Base-by-base conservation (phyloP, 23 tunicate species). In the Clavelina lepadiformis region DNA sequence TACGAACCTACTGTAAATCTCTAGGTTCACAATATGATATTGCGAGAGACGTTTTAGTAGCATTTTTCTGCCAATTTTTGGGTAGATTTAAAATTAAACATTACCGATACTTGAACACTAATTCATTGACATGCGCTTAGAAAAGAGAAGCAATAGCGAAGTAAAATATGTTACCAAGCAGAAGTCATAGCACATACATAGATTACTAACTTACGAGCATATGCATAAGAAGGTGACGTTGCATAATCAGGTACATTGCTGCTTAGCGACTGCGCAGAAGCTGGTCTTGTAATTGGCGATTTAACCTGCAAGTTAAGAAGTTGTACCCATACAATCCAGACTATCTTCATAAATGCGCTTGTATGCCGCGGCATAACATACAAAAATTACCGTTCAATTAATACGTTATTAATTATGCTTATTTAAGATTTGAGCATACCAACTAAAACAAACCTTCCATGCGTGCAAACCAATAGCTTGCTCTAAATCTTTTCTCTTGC, bases 401-500 rank as follows among this genome's bases (percentile, higher is more conserved):
- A 11, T 13, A 15, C 15, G 15, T 11, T 8, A 7, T 7, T 54
- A 54, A 18, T 54, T 21, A 7, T n/a, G 23, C 25, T 54, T 54
- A 54, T 7, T 54, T 18, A 7, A 54, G 23, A 54, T 54, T 54
- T 8, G 7, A 21, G 21, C 60, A 18, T 11, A 18, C 27, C 7
- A 60, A 28, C 7, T 26, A 23, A 23, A 18, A 60, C 19, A 60
- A 13, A 31, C 51, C 22, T 46, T 27, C 33, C 32, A 75, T 11
- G 52, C 61, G 33, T 75, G 81, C 30, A 75, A 18, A 20, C 81
- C 86, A 46, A 71, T 38, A 6, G 86, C 86, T 61, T 80, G 86
- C 2, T 68, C 50, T 0, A 75, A 29, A 0, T 46, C 27, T 28
- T 80, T 80, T 3, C 78, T 2, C 20, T 80, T 62, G 31, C 7